A percentile compares a stretch with the other conserved stretches of the same genome.
phyloP scores from a whole-genome alignment of 1,140 invertebrate species.

The Psilanteris sp. region DNA sequence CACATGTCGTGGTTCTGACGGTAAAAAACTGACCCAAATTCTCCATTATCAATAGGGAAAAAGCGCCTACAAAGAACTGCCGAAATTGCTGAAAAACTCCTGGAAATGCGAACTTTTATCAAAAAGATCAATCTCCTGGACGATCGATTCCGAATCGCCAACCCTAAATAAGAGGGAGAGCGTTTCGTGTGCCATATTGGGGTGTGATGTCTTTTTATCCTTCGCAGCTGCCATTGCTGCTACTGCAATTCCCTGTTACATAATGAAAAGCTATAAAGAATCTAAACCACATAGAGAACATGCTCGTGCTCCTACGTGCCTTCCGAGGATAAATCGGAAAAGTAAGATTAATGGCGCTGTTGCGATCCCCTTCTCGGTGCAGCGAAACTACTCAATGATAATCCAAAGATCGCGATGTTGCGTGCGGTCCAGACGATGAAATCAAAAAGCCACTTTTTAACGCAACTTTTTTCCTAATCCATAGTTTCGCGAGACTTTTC shows the following conservation, averaged over 20 bases:
- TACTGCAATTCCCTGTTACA: constrained; percentile 64
- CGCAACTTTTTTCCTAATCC: constrained; percentile 20
- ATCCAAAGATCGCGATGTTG: constrained; percentile 59
- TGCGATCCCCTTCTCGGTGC: constrained; percentile 50
- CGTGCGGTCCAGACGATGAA: constrained; percentile 30
- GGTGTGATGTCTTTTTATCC: constrained; percentile 72
- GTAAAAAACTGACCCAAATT: constrained; percentile 23
- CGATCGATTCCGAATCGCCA: constrained; percentile 37
- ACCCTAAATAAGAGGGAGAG: constrained; percentile 37
- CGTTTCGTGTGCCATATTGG: constrained; percentile 54
- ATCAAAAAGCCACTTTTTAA: constrained; percentile 46
- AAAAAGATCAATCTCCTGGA: constrained; percentile 43
- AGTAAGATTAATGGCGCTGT: constrained; percentile 72
- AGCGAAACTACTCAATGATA: constrained; percentile 61
- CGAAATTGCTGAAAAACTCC: constrained; percentile 24
- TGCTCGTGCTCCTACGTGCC: constrained; percentile 61
- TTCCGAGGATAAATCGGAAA: constrained; percentile 72
- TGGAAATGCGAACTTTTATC: constrained; percentile 30
- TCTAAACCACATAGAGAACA: constrained; percentile 68
- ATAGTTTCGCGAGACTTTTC: not conserved
- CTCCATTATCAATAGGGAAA: constrained; percentile 20
- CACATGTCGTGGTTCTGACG: not conserved
- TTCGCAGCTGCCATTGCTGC: constrained; percentile 65
- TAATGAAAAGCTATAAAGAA: constrained; percentile 73
- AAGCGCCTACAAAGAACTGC: not conserved